Conservation (phyloP, 2,113 vertebrate genomes). For the Pseudorasbora parva region DNA sequence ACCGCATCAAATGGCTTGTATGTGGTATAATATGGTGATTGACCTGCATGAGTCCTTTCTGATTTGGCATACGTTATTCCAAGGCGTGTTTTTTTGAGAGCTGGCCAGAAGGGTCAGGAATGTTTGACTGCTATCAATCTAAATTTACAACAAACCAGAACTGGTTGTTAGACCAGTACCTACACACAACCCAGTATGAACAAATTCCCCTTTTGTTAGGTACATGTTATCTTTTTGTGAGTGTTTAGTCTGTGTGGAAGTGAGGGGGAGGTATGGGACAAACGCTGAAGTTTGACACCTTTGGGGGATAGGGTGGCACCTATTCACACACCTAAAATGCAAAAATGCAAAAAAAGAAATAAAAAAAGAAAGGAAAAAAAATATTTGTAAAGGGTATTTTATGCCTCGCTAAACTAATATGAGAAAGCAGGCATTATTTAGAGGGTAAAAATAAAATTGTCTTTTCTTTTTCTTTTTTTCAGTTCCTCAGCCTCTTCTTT, state of each 20-base stretch:
- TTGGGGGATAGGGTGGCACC: not conserved
- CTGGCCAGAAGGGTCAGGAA: slow-evolving; percentile 56
- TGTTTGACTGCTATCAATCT: slow-evolving; percentile 45
- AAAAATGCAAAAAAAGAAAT: too few relatives aligned
- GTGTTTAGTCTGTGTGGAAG: slow-evolving; percentile 6
- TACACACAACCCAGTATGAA: not conserved
- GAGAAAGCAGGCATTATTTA: not conserved
- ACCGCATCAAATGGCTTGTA: not conserved
- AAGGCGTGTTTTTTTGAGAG: slow-evolving; percentile 62
- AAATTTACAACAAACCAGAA: not conserved
- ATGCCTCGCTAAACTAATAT: not conserved
- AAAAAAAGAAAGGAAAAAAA: too few relatives aligned
- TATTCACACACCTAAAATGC: not conserved
- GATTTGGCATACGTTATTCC: slow-evolving; percentile 33
- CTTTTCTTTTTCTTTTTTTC: not conserved
- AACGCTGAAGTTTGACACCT: slow-evolving; percentile 20
- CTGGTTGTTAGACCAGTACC: not conserved
- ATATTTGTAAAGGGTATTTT: too few relatives aligned
- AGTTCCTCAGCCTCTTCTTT: slow-evolving; percentile 4
- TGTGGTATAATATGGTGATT: not conserved
- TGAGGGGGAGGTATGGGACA: not conserved
- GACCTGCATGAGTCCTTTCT: slow-evolving; percentile 23
- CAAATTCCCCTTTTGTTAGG: not conserved
- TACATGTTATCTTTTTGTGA: not conserved
- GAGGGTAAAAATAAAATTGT: not conserved